phyloP scores from a whole-genome alignment of 2,888 invertebrate species.

The Clunio marinus region DNA sequence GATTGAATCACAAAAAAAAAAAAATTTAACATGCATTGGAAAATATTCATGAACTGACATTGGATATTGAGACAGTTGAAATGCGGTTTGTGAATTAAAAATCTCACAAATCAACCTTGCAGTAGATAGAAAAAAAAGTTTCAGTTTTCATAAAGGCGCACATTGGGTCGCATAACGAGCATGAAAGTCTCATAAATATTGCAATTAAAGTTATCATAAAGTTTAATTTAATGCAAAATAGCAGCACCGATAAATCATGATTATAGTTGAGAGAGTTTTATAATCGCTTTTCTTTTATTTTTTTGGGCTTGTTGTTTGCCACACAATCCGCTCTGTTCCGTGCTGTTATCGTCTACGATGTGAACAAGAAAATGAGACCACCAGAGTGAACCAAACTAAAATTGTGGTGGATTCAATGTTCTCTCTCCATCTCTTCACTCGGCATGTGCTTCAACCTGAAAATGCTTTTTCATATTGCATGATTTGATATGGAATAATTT shows the following conservation, averaged over 20 bases:
- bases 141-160: no score
- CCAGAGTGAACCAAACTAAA: conserved; percentile 19
- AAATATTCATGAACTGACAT: conserved; percentile 7
- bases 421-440: background rate
- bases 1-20: conserved; percentile 3
- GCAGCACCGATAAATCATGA: conserved; percentile 35
- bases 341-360: background rate
- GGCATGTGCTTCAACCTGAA: conserved; percentile 4
- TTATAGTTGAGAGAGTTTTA: conserved; percentile 34
- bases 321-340: conserved; percentile 6
- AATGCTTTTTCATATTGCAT: conserved; percentile 26
- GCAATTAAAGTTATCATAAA: conserved; percentile 38
- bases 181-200: conserved; percentile 31
- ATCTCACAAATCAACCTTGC: background rate
- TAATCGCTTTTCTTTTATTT: conserved; percentile 21
- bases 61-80: background rate
- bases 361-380: conserved; percentile 24
- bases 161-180: background rate
- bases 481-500: conserved; percentile 39
- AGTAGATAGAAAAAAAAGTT: no score
- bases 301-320: conserved; percentile 3
- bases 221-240: conserved; percentile 37
- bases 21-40: background rate
- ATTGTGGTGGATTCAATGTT: conserved; percentile 6
- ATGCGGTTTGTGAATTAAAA: background rate